Evolutionary conservation across 2,797 vertebrate species (phyloP), one percentile per base, ranked within the genome.

Genomic region (Cossypha niveicapilla): DNA sequence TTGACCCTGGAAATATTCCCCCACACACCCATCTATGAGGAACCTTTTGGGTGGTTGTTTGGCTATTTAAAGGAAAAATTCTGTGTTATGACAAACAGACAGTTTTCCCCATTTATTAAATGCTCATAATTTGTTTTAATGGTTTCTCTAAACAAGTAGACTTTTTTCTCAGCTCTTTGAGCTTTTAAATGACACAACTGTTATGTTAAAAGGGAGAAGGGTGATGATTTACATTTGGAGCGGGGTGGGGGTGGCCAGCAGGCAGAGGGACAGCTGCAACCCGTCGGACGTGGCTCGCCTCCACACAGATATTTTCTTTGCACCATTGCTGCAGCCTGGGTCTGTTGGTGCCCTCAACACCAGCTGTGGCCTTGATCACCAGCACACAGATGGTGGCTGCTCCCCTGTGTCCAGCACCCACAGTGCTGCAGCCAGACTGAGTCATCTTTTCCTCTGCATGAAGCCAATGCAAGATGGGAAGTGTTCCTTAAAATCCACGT

Each of bases 191-290:
- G 88, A 94, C 95, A 97, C 92, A 91, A 83, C 79, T 96, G 96
- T 96, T 97, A 91, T 96, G 94, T 92, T 97, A 95, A 95, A 94
- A 97, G 90, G 90, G 82, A 81, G 92, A 92, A 95, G 91, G 92
- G 80, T 96, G 96, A 97, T 96, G 96, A 97, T 97, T 96, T 97
- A 96, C 96, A 97, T 96, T 94, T 97, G 97, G 96, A 92, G 79
- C 2, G 0, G 74, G 75, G 87, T 2, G 62, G 89, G 88, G 90
- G 75, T 8, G 67, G 90, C 63, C 3, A 6, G 58, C 75, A 90
- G 91, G 77, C 91, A 56, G 91, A 57, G 12, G 79, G 88, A 96
- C 97, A 97, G 97, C 97, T 97, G 97, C 90, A 96, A 96, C 65
- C 88, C 85, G 1, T 97, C 95, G 76, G 89, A 83, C 72, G 2